Evolutionary conservation across 2,113 vertebrate genomes (phyloP).

Genomic region (Eptesicus fuscus): DNA sequence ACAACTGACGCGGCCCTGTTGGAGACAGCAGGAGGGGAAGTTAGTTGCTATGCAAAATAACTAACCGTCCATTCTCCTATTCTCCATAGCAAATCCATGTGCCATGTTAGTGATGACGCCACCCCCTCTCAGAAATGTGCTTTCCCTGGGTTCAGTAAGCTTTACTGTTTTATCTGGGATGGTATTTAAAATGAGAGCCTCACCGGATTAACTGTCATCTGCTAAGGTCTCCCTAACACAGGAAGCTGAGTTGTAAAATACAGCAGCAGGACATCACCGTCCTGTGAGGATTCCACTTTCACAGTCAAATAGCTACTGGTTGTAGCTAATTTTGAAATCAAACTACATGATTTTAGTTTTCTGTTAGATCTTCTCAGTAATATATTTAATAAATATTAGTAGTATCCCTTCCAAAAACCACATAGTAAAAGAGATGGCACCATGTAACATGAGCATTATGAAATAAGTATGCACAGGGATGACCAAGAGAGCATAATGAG

Average conservation of each 20-base stretch:
- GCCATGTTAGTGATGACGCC: background rate
- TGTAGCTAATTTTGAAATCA: background rate
- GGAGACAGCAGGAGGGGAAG: background rate
- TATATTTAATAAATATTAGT: background rate
- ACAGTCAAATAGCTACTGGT: background rate
- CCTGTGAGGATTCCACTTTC: background rate
- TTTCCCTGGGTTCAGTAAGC: background rate
- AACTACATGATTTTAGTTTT: background rate
- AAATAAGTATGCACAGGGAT: background rate
- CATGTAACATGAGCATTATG: background rate
- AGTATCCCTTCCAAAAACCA: background rate
- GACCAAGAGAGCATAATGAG: background rate
- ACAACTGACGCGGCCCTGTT: slow-evolving; percentile 93
- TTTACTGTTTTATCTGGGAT: background rate
- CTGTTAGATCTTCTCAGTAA: background rate
- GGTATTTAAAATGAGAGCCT: background rate
- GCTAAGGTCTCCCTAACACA: background rate
- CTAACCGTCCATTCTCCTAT: fast-evolving
- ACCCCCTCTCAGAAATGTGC: background rate
- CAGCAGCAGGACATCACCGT: background rate
- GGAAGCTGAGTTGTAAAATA: background rate
- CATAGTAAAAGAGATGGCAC: background rate
- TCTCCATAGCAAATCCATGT: background rate
- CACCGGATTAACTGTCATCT: background rate
- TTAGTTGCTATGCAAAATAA: background rate